Evolutionary conservation across 2,113 vertebrate genomes (phyloP).

Genomic region (Sylvicapra grimmia): DNA sequence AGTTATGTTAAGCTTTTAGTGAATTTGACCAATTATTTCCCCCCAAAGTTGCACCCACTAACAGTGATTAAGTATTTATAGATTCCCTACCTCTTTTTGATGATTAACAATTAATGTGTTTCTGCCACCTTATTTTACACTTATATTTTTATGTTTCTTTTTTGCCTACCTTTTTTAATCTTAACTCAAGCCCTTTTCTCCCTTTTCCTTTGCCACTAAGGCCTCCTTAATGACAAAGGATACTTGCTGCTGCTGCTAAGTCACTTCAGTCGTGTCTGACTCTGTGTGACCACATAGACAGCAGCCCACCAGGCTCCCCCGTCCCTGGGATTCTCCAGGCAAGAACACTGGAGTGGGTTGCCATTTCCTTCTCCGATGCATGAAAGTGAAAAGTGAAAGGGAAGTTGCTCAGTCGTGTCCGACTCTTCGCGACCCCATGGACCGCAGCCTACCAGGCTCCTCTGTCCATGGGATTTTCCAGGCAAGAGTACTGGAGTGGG

Average conservation of each 20-base stretch:
- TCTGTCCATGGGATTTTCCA: too few relatives aligned
- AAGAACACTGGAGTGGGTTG: too few relatives aligned
- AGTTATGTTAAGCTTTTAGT: constrained; percentile 31
- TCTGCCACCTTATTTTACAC: not conserved
- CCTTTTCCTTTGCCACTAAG: not conserved
- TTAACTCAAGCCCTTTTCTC: not conserved
- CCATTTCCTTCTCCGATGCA: too few relatives aligned
- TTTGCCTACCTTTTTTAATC: not conserved
- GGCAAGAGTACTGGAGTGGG: too few relatives aligned
- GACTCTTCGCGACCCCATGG: too few relatives aligned
- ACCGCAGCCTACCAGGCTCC: too few relatives aligned
- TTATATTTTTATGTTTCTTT: not conserved
- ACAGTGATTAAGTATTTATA: not conserved
- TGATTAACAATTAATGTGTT: not conserved
- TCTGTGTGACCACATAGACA: too few relatives aligned
- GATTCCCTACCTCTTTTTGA: not conserved
- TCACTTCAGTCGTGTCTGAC: too few relatives aligned
- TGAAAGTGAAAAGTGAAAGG: too few relatives aligned
- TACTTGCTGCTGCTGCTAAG: not conserved
- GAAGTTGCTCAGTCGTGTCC: too few relatives aligned
- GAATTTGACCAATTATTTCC: not conserved
- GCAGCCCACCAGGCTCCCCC: too few relatives aligned
- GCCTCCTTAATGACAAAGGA: not conserved
- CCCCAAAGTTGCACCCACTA: not conserved
- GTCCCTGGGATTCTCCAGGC: too few relatives aligned